Evolutionary conservation across 2,888 invertebrate species (phyloP).

Genomic region (Clunio marinus): DNA sequence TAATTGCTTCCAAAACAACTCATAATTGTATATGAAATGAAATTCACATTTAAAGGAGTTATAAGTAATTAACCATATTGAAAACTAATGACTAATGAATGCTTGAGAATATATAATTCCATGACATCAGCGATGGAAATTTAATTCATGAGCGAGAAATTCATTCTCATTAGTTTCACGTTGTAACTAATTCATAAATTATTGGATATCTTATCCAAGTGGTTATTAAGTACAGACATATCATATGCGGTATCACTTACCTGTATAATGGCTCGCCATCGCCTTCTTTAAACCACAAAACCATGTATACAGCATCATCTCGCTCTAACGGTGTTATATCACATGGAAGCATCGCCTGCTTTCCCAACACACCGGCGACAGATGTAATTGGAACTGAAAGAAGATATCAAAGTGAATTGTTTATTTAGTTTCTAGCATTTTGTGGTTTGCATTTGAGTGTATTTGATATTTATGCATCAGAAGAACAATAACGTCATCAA

Average conservation of each 20-base stretch:
- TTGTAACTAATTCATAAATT: conserved; percentile 13
- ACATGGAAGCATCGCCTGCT: conserved; percentile 79
- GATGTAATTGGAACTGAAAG: conserved; percentile 73
- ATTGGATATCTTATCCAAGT: not conserved
- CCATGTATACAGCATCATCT: conserved; percentile 80
- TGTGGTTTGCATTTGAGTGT: too few relatives aligned
- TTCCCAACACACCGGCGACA: conserved; percentile 75
- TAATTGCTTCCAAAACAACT: not conserved
- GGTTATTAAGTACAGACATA: not conserved
- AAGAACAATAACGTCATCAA: too few relatives aligned
- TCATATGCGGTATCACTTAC: conserved; percentile 51
- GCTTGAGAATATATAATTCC: not conserved
- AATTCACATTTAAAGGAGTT: conserved; percentile 22
- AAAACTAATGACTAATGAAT: conserved; percentile 1
- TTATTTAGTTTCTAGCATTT: too few relatives aligned
- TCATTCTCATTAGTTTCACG: not conserved
- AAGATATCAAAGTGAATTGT: too few relatives aligned
- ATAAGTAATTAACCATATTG: conserved; percentile 15
- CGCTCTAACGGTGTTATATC: conserved; percentile 75
- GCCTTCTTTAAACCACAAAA: conserved; percentile 83
- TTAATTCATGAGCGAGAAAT: not conserved
- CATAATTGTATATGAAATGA: conserved; percentile 5
- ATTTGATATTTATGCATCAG: too few relatives aligned
- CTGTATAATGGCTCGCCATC: conserved; percentile 81
- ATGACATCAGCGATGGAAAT: conserved; percentile 1